These are phyloP conservation scores for Diadegma fenestrale DNA, from an alignment of 2,888 invertebrate species.

Conservation along the genomic window DNA sequence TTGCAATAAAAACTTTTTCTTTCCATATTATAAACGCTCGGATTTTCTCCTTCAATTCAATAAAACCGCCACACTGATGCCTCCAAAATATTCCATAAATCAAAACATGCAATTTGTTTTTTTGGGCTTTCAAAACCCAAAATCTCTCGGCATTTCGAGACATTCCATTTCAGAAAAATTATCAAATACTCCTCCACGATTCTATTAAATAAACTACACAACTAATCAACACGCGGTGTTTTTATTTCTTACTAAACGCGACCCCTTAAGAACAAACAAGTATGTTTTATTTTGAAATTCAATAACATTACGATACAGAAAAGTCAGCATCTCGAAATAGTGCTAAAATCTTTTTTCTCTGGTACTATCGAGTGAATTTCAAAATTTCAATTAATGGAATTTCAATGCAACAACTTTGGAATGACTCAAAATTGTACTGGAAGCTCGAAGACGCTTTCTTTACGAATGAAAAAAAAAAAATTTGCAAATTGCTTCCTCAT, in stretches of 20 bases:
- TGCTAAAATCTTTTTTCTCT: not conserved
- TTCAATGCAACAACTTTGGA: not conserved
- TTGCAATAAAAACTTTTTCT: constrained; percentile 3
- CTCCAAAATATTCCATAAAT: not conserved
- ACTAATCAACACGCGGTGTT: too few relatives aligned
- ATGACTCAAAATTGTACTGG: not conserved
- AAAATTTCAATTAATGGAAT: not conserved
- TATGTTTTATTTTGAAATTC: not conserved
- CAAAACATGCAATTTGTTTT: too few relatives aligned
- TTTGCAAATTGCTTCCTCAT: too few relatives aligned
- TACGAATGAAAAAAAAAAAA: too few relatives aligned
- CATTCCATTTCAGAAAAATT: too few relatives aligned
- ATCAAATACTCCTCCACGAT: too few relatives aligned
- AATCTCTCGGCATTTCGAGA: too few relatives aligned
- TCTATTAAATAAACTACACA: too few relatives aligned
- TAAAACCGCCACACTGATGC: not conserved
- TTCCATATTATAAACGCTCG: not conserved
- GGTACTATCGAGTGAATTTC: not conserved
- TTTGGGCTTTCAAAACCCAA: too few relatives aligned
- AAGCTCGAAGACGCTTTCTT: not conserved
- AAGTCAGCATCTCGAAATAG: not conserved
- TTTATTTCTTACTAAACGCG: too few relatives aligned
- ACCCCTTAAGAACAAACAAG: not conserved
- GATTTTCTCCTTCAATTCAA: not conserved
- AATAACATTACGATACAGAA: not conserved